Evolutionary conservation across 2,113 vertebrate species (phyloP), one percentile per base, ranked within the genome.

Genomic region (Hiodon alosoides): DNA sequence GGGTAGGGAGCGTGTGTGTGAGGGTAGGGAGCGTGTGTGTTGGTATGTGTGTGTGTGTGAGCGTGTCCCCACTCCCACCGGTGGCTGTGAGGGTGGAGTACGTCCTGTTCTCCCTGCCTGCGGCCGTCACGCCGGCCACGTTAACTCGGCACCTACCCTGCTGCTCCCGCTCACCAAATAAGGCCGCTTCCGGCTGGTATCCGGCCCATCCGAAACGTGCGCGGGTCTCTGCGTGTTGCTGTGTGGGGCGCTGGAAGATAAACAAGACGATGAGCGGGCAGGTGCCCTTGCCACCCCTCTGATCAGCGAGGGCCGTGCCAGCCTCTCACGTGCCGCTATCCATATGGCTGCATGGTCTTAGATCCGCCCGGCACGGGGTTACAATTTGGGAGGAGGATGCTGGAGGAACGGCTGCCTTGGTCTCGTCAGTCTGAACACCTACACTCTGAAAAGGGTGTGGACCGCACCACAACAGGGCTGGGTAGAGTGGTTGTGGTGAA

Each of bases 191-290:
- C 87, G 82, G 79, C 55, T 62, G 58, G 80, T 69, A 48, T 10
- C 16, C 17, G 76, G 85, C 66, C 70, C 52, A 72, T 68, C 68
- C 84, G 83, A 75, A 57, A 51, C 14, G 13, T 7, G 9, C n/a
- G 52, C 4, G 9, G 76, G 72, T 59, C 76, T 67, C 67, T 74
- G 76, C 80, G 81, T 73, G 52, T 60, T 75, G 73, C 70, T 54
- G 69, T 76, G 78, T 84, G 69, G 77, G 82, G 79, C 81, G 84
- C 80, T 67, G 82, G 80, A 75, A 79, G 79, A 58, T 73, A 76
- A 76, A 78, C 67, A 68, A 72, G 10, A 46, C 31, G 76, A 71
- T 61, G 5, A 59, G n/a, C 11, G 4, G 50, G 61, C 61, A 73
- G 62, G 64, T 65, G 53, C 13, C 77, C 74, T 79, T 48, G 78